These are phyloP conservation scores for Eupeodes corollae DNA, from an alignment of 1,140 invertebrate species.

Conservation along the genomic window DNA sequence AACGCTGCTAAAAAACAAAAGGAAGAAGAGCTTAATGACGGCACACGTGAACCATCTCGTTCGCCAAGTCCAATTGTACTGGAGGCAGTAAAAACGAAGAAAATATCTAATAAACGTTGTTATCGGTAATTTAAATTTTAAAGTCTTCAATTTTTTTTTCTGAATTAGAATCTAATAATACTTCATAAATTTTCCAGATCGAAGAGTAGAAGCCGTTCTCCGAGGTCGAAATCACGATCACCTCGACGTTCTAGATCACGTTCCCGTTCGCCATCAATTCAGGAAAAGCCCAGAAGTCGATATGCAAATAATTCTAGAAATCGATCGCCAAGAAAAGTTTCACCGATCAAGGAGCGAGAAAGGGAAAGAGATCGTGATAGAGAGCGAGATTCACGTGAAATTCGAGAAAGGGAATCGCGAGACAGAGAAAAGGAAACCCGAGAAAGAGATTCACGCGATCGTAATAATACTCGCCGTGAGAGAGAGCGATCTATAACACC, in stretches of 20 bases:
- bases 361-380: constrained; percentile 12
- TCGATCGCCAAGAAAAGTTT: constrained; percentile 29
- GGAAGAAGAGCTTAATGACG: constrained; percentile 67
- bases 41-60: constrained; percentile 55
- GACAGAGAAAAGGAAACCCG: not conserved
- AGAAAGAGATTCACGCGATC: not conserved
- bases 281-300: constrained; percentile 2
- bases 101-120: constrained; percentile 21
- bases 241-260: constrained; percentile 6
- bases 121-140: constrained; percentile 19
- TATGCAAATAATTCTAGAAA: constrained; percentile 19
- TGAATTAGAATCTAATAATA: constrained; percentile 2
- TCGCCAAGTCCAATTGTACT: constrained; percentile 67
- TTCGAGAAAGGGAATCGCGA: constrained; percentile 1
- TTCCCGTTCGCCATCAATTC: constrained; percentile 37
- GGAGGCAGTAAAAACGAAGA: constrained; percentile 51
- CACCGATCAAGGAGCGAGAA: constrained; percentile 25
- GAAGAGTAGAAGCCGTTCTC: constrained; percentile 45
- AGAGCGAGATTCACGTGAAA: constrained; percentile 20
- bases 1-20: constrained; percentile 79
- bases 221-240: constrained; percentile 46
- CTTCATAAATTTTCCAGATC: constrained; percentile 31
- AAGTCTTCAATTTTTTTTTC: not conserved
- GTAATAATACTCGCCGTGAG: constrained; percentile 23
- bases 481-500: constrained; percentile 60